Evolutionary conservation across 2,113 vertebrate species (phyloP).

Genomic region (Rhabdomys dilectus): DNA sequence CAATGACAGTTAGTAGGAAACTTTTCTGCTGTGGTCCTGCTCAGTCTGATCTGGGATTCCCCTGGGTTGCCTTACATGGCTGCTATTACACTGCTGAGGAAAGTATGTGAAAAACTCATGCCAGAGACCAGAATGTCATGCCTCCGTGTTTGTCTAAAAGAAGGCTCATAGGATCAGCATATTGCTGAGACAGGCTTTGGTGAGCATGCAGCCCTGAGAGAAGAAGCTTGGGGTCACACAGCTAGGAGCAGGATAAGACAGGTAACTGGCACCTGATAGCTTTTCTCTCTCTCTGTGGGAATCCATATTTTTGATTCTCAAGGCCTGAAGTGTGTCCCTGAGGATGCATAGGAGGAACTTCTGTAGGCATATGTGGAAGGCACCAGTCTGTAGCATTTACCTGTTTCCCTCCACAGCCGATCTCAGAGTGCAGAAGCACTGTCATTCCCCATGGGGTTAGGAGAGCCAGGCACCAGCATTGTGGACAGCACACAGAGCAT

Average conservation of each 20-base stretch:
- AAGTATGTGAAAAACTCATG: background rate
- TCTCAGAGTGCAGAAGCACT: background rate
- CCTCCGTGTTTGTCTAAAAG: background rate
- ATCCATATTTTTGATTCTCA: background rate
- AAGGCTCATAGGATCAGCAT: background rate
- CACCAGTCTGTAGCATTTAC: background rate
- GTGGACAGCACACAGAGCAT: accelerated
- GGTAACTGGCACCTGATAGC: background rate
- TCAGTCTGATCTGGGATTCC: background rate
- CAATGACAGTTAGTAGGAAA: background rate
- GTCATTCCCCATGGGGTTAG: background rate
- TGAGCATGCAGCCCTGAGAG: background rate
- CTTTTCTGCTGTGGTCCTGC: background rate
- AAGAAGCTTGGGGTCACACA: background rate
- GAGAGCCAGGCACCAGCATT: accelerated
- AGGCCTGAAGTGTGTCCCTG: background rate
- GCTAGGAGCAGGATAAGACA: background rate
- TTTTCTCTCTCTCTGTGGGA: background rate
- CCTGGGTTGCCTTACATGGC: slow-evolving; percentile 20
- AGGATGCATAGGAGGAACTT: background rate
- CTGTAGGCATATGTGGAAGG: no score
- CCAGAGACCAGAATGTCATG: background rate
- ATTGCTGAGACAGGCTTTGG: background rate
- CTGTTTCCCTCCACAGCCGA: background rate
- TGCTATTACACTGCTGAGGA: background rate